Evolutionary conservation across 2,113 vertebrate species (phyloP).

Genomic region (Cheirogaleus medius): DNA sequence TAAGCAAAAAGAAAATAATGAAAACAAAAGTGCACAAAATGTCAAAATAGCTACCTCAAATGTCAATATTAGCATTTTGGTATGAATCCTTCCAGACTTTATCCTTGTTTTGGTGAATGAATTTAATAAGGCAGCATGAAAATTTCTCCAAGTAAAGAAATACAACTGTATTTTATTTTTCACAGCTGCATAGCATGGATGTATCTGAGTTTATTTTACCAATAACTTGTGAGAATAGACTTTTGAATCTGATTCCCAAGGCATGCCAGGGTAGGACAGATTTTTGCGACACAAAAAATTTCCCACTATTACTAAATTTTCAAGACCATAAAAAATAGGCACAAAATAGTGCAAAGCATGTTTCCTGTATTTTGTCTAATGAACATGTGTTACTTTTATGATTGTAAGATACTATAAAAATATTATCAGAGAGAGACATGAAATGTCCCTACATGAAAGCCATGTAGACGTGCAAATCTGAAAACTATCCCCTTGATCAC

Average conservation of each 20-base stretch:
- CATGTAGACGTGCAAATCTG: neutral
- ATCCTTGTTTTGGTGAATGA: neutral
- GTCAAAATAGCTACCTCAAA: neutral
- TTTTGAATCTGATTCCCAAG: neutral
- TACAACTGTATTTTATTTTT: neutral
- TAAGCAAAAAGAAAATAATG: neutral
- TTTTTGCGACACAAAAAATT: neutral
- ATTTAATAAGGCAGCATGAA: neutral
- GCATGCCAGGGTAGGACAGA: neutral
- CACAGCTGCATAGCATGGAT: neutral
- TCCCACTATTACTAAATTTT: neutral
- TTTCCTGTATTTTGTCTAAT: neutral
- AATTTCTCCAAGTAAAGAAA: neutral
- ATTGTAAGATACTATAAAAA: neutral
- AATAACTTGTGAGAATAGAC: neutral
- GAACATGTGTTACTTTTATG: neutral
- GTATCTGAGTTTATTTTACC: neutral
- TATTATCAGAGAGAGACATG: neutral
- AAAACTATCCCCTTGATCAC: neutral
- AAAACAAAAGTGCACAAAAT: neutral
- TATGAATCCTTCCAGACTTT: neutral
- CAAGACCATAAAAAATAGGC: neutral
- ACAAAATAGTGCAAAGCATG: neutral
- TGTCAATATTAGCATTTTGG: neutral
- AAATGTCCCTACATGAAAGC: neutral